Percentiles rank a stretch among this genome's conserved stretches.
These are phyloP conservation scores for Sebastes melanostomus DNA, from an alignment of 2,797 vertebrate species.

Conservation along the genomic window DNA sequence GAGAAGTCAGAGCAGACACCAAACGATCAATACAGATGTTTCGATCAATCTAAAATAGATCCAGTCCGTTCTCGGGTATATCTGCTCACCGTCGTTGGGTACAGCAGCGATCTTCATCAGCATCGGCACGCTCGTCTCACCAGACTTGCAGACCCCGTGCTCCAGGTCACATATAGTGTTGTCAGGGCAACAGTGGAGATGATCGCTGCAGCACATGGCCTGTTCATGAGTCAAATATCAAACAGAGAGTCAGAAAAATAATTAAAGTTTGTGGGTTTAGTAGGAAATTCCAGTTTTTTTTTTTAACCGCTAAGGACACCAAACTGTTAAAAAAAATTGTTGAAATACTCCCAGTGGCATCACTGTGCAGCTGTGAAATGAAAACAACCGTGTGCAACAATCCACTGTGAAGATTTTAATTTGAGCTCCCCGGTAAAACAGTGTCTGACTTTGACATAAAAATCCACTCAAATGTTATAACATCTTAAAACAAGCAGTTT, in stretches of 20 bases:
- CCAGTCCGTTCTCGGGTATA: neutral
- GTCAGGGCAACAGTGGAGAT: conserved; percentile 87
- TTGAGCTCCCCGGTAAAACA: no score
- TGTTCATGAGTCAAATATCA: conserved; percentile 40
- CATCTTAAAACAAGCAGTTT: no score
- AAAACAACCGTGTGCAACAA: no score
- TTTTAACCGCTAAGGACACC: neutral
- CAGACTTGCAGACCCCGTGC: conserved; percentile 65
- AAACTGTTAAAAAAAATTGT: neutral
- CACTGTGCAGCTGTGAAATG: no score
- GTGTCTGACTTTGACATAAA: no score
- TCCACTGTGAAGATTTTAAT: no score
- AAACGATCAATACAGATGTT: neutral
- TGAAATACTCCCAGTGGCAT: no score
- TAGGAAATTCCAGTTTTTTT: neutral
- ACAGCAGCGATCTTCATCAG: conserved; percentile 65
- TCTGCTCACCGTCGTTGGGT: conserved; percentile 36
- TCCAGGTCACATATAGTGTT: conserved; percentile 82
- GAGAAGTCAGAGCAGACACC: neutral
- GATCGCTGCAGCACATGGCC: conserved; percentile 88
- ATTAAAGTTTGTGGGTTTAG: neutral
- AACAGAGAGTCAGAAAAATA: neutral
- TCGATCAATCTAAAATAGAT: neutral
- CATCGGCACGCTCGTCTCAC: conserved; percentile 28
- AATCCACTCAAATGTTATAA: no score